phyloP scores from a whole-genome alignment of 2,888 invertebrate species.

The Agrochola litura region DNA sequence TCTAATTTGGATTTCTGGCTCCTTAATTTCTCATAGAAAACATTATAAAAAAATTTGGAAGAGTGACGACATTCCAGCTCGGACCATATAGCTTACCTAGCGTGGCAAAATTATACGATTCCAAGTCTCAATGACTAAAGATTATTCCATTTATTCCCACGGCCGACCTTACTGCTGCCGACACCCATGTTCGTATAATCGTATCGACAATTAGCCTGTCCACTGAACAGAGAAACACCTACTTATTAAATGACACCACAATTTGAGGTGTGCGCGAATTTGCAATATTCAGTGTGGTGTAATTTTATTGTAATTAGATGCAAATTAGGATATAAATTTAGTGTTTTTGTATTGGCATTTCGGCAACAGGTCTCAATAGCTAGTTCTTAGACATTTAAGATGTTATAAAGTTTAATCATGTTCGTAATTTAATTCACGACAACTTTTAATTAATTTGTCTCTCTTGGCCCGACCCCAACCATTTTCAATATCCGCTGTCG shows the following conservation, averaged over 20 bases:
- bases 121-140: conserved; percentile 4
- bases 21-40: neutral
- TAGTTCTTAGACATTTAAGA: neutral
- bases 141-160: conserved; percentile 50
- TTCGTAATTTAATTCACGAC: neutral
- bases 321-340: conserved; percentile 42
- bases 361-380: neutral
- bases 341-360: conserved; percentile 6
- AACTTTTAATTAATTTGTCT: no score
- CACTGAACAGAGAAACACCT: conserved; percentile 49
- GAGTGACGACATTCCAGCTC: neutral
- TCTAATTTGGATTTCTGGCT: neutral
- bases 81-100: neutral
- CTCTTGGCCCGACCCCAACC: neutral
- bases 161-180: conserved; percentile 48
- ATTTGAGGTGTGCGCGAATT: conserved; percentile 59
- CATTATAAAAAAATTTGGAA: neutral
- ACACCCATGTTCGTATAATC: conserved; percentile 48
- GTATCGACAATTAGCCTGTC: conserved; percentile 56
- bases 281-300: conserved; percentile 62
- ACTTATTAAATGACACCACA: conserved; percentile 67
- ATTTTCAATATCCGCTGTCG: neutral
- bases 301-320: conserved; percentile 65
- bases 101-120: conserved; percentile 10
- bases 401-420: neutral